A percentile compares a stretch with the other conserved stretches of the same genome.
These are phyloP conservation scores for Gastrophryne carolinensis DNA, from an alignment of 2,797 vertebrate species.

Conservation along the genomic window DNA sequence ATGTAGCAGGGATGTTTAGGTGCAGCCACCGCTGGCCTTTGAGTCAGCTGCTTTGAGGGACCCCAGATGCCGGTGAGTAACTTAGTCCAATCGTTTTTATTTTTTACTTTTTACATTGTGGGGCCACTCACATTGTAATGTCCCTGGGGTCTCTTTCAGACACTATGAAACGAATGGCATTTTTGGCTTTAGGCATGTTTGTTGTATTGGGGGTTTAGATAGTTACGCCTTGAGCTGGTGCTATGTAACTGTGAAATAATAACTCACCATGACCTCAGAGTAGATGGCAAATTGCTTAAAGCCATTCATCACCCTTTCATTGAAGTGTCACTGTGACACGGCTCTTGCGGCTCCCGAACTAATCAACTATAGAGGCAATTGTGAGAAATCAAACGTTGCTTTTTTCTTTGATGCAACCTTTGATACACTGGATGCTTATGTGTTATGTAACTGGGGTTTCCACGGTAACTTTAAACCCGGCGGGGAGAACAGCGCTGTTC, in stretches of 20 bases:
- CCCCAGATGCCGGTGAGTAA: too few relatives aligned
- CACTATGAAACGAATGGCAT: too few relatives aligned
- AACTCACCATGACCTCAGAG: background rate
- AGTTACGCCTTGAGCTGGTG: too few relatives aligned
- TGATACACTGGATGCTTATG: background rate
- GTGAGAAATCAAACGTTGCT: background rate
- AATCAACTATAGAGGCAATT: background rate
- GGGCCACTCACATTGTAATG: too few relatives aligned
- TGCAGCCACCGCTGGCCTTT: too few relatives aligned
- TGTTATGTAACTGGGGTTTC: background rate
- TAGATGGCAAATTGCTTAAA: constrained; percentile 6
- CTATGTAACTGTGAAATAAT: background rate
- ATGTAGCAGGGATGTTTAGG: too few relatives aligned
- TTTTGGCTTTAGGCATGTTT: too few relatives aligned
- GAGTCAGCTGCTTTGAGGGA: too few relatives aligned
- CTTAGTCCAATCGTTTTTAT: too few relatives aligned
- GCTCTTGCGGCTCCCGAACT: background rate
- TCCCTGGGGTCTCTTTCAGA: too few relatives aligned
- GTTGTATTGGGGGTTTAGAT: too few relatives aligned
- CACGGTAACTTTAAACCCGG: background rate
- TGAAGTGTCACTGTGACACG: background rate
- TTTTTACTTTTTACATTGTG: too few relatives aligned
- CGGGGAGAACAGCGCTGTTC: background rate
- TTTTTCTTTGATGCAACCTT: constrained; percentile 13
- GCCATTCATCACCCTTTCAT: background rate